Evolutionary conservation across 2,797 vertebrate species (phyloP).

Genomic region (Uromys caudimaculatus): DNA sequence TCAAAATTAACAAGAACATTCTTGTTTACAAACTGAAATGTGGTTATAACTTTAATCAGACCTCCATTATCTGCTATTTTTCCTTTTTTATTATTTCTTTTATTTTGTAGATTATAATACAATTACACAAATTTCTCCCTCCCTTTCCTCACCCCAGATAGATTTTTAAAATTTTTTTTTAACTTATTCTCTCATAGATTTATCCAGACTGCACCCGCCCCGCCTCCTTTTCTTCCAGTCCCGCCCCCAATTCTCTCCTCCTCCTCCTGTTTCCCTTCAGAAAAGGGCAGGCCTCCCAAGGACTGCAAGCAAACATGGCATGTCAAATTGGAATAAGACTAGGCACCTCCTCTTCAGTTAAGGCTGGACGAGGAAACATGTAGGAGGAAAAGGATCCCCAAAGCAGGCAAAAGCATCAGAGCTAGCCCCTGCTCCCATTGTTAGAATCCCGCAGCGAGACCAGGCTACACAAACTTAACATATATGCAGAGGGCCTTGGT

Average conservation of each 20-base stretch:
- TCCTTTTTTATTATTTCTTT: background rate
- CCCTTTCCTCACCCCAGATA: background rate
- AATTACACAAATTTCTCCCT: background rate
- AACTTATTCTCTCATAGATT: background rate
- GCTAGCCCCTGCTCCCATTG: background rate
- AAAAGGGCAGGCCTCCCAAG: background rate
- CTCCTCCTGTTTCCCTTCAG: background rate
- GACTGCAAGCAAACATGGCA: background rate
- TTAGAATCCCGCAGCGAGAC: background rate
- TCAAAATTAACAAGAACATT: background rate
- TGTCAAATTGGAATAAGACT: background rate
- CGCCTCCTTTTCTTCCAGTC: background rate
- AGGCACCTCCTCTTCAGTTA: background rate
- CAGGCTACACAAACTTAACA: background rate
- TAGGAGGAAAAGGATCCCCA: background rate
- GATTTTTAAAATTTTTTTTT: background rate
- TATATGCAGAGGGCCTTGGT: background rate
- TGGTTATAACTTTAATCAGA: slow-evolving; percentile 49
- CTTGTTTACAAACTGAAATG: background rate
- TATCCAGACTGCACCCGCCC: background rate
- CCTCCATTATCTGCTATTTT: background rate
- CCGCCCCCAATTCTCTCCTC: background rate
- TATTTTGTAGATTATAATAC: background rate
- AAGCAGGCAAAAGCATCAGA: background rate
- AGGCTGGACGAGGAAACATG: background rate